Evolutionary conservation across 2,113 vertebrate species (phyloP).

Genomic region (Corythoichthys haematopterus): DNA sequence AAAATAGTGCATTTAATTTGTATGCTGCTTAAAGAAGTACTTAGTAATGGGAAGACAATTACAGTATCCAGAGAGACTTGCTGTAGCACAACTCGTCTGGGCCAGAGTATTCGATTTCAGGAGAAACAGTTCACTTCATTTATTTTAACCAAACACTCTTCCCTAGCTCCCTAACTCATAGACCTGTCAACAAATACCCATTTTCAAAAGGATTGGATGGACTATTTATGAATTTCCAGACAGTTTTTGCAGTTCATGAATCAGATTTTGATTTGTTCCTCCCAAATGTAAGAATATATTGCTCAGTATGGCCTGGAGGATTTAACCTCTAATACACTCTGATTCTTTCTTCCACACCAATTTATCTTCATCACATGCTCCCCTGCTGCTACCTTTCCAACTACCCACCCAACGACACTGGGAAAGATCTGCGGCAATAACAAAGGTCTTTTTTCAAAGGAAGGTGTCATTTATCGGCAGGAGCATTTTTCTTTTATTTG

Average conservation of each 20-base stretch:
- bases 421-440: slow-evolving; percentile 3
- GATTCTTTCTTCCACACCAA: slow-evolving; percentile 7
- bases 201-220: too few relatives aligned
- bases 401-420: slow-evolving; percentile 8
- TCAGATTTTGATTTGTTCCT: neutral
- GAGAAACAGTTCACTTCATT: too few relatives aligned
- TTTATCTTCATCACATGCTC: slow-evolving; percentile 16
- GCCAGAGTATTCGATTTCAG: too few relatives aligned
- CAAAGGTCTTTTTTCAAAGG: slow-evolving; percentile 10
- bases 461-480: slow-evolving; percentile 3
- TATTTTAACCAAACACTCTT: too few relatives aligned
- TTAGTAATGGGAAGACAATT: too few relatives aligned
- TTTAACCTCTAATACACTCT: neutral
- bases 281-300: neutral
- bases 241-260: neutral
- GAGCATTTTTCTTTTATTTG: slow-evolving; percentile 1
- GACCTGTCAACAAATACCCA: too few relatives aligned
- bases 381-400: slow-evolving; percentile 13
- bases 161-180: too few relatives aligned
- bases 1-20: too few relatives aligned
- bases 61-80: too few relatives aligned
- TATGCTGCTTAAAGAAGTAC: too few relatives aligned
- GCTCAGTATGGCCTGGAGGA: neutral
- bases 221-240: too few relatives aligned
- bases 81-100: too few relatives aligned